Conservation (phyloP, 2,888 invertebrate species). For the Morinoia aosen region DNA sequence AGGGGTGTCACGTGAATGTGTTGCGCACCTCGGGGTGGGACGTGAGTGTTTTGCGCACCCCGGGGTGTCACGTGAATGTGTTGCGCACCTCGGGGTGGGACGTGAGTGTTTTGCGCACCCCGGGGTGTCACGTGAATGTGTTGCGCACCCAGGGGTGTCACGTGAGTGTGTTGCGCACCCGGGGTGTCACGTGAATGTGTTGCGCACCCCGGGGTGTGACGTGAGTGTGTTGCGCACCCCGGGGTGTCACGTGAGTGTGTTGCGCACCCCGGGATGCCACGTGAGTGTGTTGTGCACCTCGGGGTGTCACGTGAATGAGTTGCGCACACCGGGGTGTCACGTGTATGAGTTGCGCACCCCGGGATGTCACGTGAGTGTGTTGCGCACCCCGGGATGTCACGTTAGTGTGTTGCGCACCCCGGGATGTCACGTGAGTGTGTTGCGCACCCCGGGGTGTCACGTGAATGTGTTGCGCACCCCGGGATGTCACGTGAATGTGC, state of each 20-base stretch:
- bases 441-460: too few species aligned
- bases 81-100: not conserved
- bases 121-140: not conserved
- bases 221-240: not conserved
- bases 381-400: too few species aligned
- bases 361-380: too few species aligned
- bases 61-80: not conserved
- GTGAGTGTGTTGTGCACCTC: not conserved
- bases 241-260: not conserved
- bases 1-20: not conserved
- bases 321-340: too few species aligned
- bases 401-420: too few species aligned
- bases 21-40: not conserved
- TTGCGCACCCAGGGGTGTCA: not conserved
- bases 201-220: not conserved
- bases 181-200: not conserved
- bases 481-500: too few species aligned
- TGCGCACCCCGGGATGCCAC: not conserved
- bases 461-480: too few species aligned
- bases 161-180: not conserved
- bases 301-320: too few species aligned
- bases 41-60: not conserved
- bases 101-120: not conserved
- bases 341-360: too few species aligned
- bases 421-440: too few species aligned